These are phyloP conservation scores for Lophochroa leadbeateri DNA, from an alignment of 2,113 vertebrate species.

Conservation along the genomic window DNA sequence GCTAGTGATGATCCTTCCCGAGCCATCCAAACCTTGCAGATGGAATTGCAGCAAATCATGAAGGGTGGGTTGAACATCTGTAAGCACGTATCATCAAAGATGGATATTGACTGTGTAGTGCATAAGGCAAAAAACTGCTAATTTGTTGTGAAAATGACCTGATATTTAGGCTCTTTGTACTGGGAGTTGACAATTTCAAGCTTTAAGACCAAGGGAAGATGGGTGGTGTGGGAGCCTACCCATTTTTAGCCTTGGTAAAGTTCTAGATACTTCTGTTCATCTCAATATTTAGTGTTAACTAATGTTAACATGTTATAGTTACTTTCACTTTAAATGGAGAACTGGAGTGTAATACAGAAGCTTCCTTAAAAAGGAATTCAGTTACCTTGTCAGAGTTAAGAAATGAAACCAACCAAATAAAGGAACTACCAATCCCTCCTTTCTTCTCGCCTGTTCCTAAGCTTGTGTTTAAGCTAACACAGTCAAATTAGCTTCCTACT, in stretches of 20 bases:
- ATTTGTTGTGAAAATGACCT: not conserved
- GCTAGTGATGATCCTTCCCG: conserved; percentile 88
- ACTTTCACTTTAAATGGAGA: not conserved
- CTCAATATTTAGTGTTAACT: not conserved
- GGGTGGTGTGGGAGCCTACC: not conserved
- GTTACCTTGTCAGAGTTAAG: not conserved
- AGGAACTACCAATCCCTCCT: not conserved
- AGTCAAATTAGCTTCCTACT: not conserved
- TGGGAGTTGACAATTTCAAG: not conserved
- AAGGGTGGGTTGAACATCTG: conserved; percentile 80
- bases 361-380: not conserved
- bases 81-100: not conserved
- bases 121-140: not conserved
- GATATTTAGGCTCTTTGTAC: not conserved
- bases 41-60: conserved; percentile 98
- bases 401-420: not conserved
- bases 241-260: not conserved
- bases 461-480: not conserved
- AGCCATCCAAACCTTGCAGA: conserved; percentile 92
- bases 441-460: not conserved
- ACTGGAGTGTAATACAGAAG: not conserved
- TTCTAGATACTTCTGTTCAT: not conserved
- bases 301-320: not conserved
- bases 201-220: not conserved
- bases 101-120: not conserved